A percentile compares a stretch with the other conserved stretches of the same genome.
These are phyloP conservation scores for Drepanosiphum platanoidis DNA, from an alignment of 2,888 invertebrate species.

Conservation along the genomic window DNA sequence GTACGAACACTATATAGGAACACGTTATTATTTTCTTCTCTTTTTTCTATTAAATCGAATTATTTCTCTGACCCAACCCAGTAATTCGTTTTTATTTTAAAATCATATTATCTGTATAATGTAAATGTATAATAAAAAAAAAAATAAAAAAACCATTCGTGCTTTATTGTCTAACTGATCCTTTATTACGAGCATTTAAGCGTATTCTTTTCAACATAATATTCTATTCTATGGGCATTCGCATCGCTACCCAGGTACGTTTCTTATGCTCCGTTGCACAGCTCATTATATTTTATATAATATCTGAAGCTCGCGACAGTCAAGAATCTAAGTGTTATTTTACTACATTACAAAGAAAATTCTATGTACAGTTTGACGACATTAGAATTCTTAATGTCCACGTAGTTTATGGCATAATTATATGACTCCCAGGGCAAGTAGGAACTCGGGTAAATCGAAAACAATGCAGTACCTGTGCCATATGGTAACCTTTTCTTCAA, in stretches of 20 bases:
- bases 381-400: neutral
- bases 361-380: neutral
- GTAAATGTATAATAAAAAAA: constrained; percentile 16
- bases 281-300: constrained; percentile 2
- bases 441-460: neutral
- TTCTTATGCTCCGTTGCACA: constrained; percentile 29
- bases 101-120: constrained; percentile 12
- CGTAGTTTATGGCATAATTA: neutral
- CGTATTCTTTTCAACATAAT: constrained; percentile 16
- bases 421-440: neutral
- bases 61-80: neutral
- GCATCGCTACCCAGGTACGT: neutral
- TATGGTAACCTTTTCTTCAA: neutral
- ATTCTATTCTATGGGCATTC: neutral
- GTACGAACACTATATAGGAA: constrained; percentile 1
- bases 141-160: neutral
- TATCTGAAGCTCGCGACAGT: neutral
- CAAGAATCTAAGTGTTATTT: constrained; percentile 10
- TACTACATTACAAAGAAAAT: neutral
- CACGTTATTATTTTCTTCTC: neutral
- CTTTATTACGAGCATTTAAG: constrained; percentile 4
- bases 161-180: neutral
- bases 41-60: constrained; percentile 12
- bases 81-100: constrained; percentile 22
- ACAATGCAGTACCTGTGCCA: neutral